A percentile compares a stretch with the other conserved stretches of the same genome.
phyloP scores from a whole-genome alignment of 2,888 invertebrate genomes.

The Mythimna pallens region DNA sequence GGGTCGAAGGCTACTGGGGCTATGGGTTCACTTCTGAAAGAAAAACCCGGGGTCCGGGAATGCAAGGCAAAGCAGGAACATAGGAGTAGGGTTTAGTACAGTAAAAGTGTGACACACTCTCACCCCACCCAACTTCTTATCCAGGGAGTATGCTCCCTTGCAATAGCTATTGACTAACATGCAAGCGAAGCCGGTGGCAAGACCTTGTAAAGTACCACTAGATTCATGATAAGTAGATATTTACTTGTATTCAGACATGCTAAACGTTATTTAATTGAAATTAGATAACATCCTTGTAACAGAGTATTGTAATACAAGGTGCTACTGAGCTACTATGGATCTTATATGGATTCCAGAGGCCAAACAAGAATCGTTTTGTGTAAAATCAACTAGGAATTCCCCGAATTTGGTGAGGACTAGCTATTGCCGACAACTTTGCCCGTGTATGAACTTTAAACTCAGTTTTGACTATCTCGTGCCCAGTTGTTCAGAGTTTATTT shows the following conservation, averaged over 20 bases:
- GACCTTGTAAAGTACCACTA: not conserved
- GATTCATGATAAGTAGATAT: not conserved
- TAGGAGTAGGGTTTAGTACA: no score
- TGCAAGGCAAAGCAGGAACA: no score
- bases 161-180: no score
- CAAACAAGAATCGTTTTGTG: conserved; percentile 19
- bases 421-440: not conserved
- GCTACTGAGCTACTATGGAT: not conserved
- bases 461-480: not conserved
- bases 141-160: no score
- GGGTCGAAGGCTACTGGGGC: no score
- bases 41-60: no score
- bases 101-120: no score
- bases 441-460: not conserved
- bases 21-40: no score
- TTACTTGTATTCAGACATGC: not conserved
- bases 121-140: no score
- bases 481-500: not conserved
- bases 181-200: no score
- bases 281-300: conserved; percentile 10
- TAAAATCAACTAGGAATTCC: conserved; percentile 8
- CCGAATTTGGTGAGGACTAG: not conserved
- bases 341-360: conserved; percentile 31
- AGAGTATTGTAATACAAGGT: conserved; percentile 17
- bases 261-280: conserved; percentile 12